Evolutionary conservation across 2,797 vertebrate genomes (phyloP), one percentile per base, ranked within the genome.

Genomic region (Leptodactylus fallax): DNA sequence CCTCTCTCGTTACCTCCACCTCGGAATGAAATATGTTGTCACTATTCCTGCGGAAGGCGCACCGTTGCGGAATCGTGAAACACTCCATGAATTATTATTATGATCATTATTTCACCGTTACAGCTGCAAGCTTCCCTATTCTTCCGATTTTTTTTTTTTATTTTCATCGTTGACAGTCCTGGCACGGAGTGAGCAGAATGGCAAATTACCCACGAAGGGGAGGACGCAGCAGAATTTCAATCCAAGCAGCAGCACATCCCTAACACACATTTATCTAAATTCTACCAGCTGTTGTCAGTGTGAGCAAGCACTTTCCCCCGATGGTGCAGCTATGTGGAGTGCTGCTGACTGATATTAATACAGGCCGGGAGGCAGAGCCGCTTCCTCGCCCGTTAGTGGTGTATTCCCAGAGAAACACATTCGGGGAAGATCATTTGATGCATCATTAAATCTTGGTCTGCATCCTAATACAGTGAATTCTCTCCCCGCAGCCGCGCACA

Each of bases 381-480:
- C 36, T 25, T 19, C 27, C 51, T 25, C 65, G 49, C 60, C 60
- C 60, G 16, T n/a, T 79, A 51, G 3, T 85, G 83, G 51, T 51
- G 6, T 45, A 65, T 76, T 71, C 72, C 58, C 58, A 21, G 60
- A 61, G 86, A 87, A 82, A 65, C 86, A 81, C 72, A 61, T 87
- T 65, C 58, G 5, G 74, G 74, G 60, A 67, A 72, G 27, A 88
- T 78, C 17, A 83, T 88, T 60, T 83, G 81, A 88, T 84, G 63
- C 87, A 63, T 84, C 74, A 78, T 88, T 79, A 88, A 84, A 79
- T 12, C 87, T 79, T 69, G 72, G 23, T 83, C 69, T 81, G 79
- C 79, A 87, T 87, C 79, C 63, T 87, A 61, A 76, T 61, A 55
- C 23, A 61, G 19, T 76, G 86, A 36, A 58, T 84, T 23, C 65